Evolutionary conservation across 2,113 vertebrate genomes (phyloP).

Genomic region (Columbina picui): DNA sequence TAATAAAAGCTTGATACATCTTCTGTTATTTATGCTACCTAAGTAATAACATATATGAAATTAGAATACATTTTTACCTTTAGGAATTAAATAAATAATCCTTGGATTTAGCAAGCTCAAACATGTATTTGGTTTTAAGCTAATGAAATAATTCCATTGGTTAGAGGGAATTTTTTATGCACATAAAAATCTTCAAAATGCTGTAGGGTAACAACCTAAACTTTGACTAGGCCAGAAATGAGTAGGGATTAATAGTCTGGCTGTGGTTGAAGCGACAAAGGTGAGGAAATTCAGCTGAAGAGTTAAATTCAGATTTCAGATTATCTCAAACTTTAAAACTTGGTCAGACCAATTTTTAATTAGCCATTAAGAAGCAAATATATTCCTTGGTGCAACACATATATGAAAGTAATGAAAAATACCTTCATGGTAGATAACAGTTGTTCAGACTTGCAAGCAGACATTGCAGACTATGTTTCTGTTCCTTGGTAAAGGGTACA

Average conservation of each 20-base stretch:
- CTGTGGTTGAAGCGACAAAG: not conserved
- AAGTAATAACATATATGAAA: not conserved
- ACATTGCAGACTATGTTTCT: not conserved
- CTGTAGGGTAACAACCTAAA: not conserved
- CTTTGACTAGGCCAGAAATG: not conserved
- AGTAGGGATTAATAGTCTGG: not conserved
- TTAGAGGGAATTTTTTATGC: not conserved
- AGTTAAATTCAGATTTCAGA: not conserved
- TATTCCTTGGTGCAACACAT: not conserved
- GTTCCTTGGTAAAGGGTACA: not conserved
- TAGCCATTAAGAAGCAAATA: not conserved
- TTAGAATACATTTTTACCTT: not conserved
- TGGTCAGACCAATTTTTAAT: not conserved
- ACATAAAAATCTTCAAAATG: not conserved
- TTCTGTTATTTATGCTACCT: not conserved
- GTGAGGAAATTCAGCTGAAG: not conserved
- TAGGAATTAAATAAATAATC: not conserved
- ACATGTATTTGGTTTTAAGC: not conserved
- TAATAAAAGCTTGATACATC: not conserved
- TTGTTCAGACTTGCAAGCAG: not conserved
- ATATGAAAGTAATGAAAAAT: not conserved
- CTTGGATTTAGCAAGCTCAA: slow-evolving; percentile 5
- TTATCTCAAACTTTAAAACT: not conserved
- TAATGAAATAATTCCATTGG: not conserved
- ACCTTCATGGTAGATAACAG: not conserved